phyloP scores from a whole-genome alignment of 2,113 vertebrate species.

The Collichthys lucidus region DNA sequence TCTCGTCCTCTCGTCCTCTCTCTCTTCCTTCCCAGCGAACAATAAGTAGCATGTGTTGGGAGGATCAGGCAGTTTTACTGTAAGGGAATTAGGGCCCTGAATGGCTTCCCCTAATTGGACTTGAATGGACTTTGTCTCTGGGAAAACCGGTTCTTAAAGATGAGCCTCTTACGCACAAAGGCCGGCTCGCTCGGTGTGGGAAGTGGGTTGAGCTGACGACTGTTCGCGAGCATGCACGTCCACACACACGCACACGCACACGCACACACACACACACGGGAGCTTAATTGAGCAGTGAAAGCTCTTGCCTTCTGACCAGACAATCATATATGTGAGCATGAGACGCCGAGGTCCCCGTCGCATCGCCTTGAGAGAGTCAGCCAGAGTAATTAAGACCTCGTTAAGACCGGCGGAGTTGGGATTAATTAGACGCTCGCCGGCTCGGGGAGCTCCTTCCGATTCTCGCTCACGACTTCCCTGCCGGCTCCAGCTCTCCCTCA shows the following conservation, averaged over 20 bases:
- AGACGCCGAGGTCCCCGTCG: slow-evolving; percentile 47
- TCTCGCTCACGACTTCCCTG: slow-evolving; percentile 49
- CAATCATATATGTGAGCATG: slow-evolving; percentile 56
- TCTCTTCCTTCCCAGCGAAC: slow-evolving; percentile 69
- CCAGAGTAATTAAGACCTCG: slow-evolving; percentile 76
- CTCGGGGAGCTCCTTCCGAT: slow-evolving; percentile 60
- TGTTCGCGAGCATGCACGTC: slow-evolving; percentile 53
- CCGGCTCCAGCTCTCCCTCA: slow-evolving; percentile 26
- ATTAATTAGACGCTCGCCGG: slow-evolving; percentile 74
- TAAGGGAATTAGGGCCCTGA: slow-evolving; percentile 83
- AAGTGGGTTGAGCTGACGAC: slow-evolving; percentile 81
- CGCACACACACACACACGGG: slow-evolving; percentile 21
- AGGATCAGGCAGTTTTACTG: slow-evolving; percentile 82
- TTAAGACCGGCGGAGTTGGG: slow-evolving; percentile 73
- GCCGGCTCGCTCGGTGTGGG: slow-evolving; percentile 74
- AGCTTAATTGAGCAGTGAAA: slow-evolving; percentile 69
- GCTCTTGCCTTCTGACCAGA: slow-evolving; percentile 78
- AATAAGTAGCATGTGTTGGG: slow-evolving; percentile 83
- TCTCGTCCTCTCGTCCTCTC: slow-evolving; percentile 55
- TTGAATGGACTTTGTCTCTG: slow-evolving; percentile 81
- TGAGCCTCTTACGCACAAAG: slow-evolving; percentile 73
- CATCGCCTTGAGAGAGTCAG: slow-evolving; percentile 77
- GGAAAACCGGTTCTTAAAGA: slow-evolving; percentile 83
- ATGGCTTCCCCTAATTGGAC: slow-evolving; percentile 83
- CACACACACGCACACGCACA: slow-evolving; percentile 20